phyloP scores from a whole-genome alignment of 2,797 vertebrate genomes.

The Mormyrus hasselquistii region DNA sequence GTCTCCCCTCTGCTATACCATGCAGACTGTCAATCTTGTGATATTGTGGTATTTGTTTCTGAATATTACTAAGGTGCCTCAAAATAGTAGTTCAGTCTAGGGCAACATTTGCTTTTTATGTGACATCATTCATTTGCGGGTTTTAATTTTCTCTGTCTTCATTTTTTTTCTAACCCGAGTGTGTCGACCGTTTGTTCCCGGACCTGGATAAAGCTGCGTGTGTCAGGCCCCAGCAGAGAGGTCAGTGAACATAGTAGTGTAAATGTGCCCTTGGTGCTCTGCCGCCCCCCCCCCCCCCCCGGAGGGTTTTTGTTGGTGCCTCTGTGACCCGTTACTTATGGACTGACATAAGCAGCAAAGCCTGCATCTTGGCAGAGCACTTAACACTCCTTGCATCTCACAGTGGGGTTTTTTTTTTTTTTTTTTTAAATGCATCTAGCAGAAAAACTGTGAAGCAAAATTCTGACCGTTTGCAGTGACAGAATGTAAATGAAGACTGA shows the following conservation, averaged over 20 bases:
- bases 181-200: not conserved
- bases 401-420: too few species aligned
- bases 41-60: not conserved
- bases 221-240: not conserved
- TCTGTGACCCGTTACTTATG: too few species aligned
- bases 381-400: too few species aligned
- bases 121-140: not conserved
- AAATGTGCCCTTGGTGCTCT: not conserved
- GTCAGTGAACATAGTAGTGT: not conserved
- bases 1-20: not conserved
- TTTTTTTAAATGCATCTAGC: too few species aligned
- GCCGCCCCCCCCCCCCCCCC: not conserved
- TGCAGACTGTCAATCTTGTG: not conserved
- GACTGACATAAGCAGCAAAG: too few species aligned
- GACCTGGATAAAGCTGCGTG: not conserved
- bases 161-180: not conserved
- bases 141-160: not conserved
- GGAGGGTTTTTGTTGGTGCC: too few species aligned
- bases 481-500: not conserved
- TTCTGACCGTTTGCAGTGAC: too few species aligned
- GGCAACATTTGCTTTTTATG: not conserved
- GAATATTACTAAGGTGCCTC: not conserved
- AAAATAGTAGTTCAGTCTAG: not conserved
- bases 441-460: too few species aligned
- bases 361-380: too few species aligned